phyloP scores from a whole-genome alignment of 2,888 invertebrate genomes.

The Oxyscelio sp. region DNA sequence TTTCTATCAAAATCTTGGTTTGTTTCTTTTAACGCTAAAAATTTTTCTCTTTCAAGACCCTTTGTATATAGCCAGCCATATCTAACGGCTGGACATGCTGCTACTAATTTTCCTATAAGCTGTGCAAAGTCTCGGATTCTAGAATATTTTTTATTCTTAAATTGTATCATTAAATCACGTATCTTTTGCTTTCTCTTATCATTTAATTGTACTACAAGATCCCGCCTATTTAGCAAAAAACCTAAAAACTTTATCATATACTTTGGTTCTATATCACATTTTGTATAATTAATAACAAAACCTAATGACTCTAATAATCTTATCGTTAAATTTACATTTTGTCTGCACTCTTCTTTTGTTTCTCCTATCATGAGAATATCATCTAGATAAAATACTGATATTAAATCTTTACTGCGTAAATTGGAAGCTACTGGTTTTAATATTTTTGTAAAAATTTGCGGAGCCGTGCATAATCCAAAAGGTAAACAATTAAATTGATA shows the following conservation, averaged over 20 bases:
- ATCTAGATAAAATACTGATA: constrained; percentile 4
- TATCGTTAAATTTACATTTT: constrained; percentile 31
- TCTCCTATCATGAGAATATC: not conserved
- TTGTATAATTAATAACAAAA: constrained; percentile 57
- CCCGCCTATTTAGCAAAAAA: constrained; percentile 19
- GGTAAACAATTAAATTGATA: constrained; percentile 25
- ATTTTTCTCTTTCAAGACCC: too few species aligned
- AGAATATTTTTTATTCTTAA: constrained; percentile 17
- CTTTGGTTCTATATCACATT: constrained; percentile 37
- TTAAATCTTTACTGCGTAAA: not conserved
- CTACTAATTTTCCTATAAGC: constrained; percentile 46
- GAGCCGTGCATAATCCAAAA: constrained; percentile 32
- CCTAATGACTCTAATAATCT: constrained; percentile 40
- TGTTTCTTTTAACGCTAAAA: too few species aligned
- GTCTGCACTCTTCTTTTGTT: not conserved
- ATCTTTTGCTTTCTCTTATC: too few species aligned
- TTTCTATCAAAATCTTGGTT: not conserved
- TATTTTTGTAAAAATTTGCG: constrained; percentile 61
- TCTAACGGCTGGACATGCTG: constrained; percentile 43
- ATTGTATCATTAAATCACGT: not conserved
- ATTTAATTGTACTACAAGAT: constrained; percentile 15
- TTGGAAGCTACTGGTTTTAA: constrained; percentile 29
- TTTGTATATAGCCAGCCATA: constrained; percentile 48
- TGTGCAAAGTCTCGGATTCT: constrained; percentile 53
- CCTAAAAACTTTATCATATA: constrained; percentile 50